phyloP scores from a whole-genome alignment of 2,888 invertebrate species.

The Crioceris asparagi region DNA sequence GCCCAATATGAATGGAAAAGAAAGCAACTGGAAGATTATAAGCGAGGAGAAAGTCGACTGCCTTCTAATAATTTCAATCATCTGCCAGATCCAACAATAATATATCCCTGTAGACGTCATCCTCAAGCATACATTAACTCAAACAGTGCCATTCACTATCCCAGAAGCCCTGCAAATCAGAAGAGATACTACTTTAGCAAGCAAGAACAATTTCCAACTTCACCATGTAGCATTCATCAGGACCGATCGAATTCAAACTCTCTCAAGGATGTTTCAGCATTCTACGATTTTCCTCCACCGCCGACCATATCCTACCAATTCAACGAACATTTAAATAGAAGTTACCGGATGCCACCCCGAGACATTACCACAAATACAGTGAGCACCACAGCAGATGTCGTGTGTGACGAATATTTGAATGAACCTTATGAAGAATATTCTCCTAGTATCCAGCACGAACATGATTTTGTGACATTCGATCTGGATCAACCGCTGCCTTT shows the following conservation, averaged over 20 bases:
- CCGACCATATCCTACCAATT: conserved; percentile 54
- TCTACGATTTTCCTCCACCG: conserved; percentile 54
- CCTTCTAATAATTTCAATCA: conserved; percentile 24
- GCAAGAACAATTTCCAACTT: conserved; percentile 38
- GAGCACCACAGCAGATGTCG: conserved; percentile 48
- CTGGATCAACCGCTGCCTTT: conserved; percentile 45
- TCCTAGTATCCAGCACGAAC: conserved; percentile 45
- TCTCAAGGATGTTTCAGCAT: conserved; percentile 46
- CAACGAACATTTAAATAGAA: conserved; percentile 31
- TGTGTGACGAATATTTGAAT: conserved; percentile 34
- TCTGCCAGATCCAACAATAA: conserved; percentile 20
- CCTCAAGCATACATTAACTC: conserved; percentile 39
- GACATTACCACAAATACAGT: conserved; percentile 61
- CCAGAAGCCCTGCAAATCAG: conserved; percentile 36
- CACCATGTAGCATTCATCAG: conserved; percentile 49
- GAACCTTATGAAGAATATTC: conserved; percentile 40
- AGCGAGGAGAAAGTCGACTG: conserved; percentile 24
- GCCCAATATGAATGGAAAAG: conserved; percentile 43
- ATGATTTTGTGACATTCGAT: conserved; percentile 62
- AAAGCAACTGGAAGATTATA: conserved; percentile 40
- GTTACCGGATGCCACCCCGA: conserved; percentile 31
- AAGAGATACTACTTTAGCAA: conserved; percentile 56
- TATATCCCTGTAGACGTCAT: conserved; percentile 40
- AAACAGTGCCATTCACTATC: conserved; percentile 34
- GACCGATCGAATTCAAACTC: conserved; percentile 43